A percentile compares a stretch with the other conserved stretches of the same genome.
These are phyloP conservation scores for Philereme transversata DNA, from an alignment of 2,888 invertebrate genomes.

Conservation along the genomic window DNA sequence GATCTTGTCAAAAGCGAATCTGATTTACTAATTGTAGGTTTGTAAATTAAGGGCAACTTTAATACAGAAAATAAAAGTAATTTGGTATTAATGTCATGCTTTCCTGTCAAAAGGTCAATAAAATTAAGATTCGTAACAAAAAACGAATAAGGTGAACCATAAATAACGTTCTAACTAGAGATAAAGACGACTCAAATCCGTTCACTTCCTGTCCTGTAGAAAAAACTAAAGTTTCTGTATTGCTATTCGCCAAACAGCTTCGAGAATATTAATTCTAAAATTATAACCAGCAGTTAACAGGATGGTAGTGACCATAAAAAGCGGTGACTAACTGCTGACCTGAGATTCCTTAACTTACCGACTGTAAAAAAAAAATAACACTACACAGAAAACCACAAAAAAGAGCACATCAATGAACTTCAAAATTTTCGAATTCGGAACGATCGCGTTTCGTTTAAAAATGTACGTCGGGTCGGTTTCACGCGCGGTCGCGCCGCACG, in stretches of 20 bases:
- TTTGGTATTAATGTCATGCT: not conserved
- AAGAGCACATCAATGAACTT: constrained; percentile 69
- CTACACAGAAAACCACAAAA: constrained; percentile 54
- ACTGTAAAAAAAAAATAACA: constrained; percentile 42
- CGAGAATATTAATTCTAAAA: constrained; percentile 31
- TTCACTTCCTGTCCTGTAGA: constrained; percentile 11
- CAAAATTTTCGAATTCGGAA: constrained; percentile 59
- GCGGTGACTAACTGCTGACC: constrained; percentile 47
- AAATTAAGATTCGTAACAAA: not conserved
- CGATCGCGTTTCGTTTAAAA: constrained; percentile 60
- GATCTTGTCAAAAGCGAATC: constrained; percentile 17
- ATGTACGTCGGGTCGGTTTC: constrained; percentile 45
- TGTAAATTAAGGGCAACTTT: constrained; percentile 7
- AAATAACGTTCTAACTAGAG: not conserved
- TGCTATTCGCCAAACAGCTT: constrained; percentile 8
- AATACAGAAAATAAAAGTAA: constrained; percentile 12
- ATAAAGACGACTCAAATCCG: constrained; percentile 1
- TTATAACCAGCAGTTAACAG: constrained; percentile 40
- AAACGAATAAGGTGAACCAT: not conserved
- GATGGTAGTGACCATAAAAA: constrained; percentile 50
- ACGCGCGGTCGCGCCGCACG: constrained; percentile 68
- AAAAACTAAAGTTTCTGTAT: constrained; percentile 12
- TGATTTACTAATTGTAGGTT: not conserved
- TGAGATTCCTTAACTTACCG: constrained; percentile 39
- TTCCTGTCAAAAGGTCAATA: not conserved